Evolutionary conservation across 2,888 invertebrate genomes (phyloP).

Genomic region (Polydrusus pterygomalis): DNA sequence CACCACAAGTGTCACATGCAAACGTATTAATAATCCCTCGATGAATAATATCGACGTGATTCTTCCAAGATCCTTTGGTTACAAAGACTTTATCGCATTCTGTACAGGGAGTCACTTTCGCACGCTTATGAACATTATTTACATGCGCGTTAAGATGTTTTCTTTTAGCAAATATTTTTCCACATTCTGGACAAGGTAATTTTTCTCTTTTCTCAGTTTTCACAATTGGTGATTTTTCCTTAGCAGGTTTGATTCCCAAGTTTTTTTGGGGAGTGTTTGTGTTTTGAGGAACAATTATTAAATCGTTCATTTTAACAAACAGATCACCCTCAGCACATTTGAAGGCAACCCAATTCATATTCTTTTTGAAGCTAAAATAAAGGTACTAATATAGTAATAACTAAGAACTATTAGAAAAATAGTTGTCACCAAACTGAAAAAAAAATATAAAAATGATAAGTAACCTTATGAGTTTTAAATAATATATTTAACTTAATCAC

Average conservation of each 20-base stretch:
- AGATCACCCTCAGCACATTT: not conserved
- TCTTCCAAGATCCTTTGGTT: not conserved
- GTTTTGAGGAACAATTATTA: not conserved
- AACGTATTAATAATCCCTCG: not conserved
- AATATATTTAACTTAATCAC: too few species aligned
- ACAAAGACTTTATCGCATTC: constrained; percentile 5
- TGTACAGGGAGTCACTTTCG: not conserved
- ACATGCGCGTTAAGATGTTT: not conserved
- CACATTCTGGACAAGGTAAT: not conserved
- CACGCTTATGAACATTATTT: not conserved
- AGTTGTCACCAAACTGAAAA: too few species aligned
- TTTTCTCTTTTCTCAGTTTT: not conserved
- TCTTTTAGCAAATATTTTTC: not conserved
- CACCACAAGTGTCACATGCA: not conserved
- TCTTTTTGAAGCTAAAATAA: not conserved
- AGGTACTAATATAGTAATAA: not conserved
- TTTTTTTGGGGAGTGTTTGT: not conserved
- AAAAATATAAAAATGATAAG: too few species aligned
- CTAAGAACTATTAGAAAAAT: not conserved
- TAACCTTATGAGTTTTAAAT: too few species aligned
- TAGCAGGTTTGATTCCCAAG: not conserved
- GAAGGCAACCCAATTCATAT: not conserved
- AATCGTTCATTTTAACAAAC: not conserved
- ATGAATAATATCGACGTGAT: constrained; percentile 13
- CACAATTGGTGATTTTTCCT: not conserved